Evolutionary conservation across 2,113 vertebrate genomes (phyloP), one percentile per base, ranked within the genome.

Genomic region (Melierax canorus): DNA sequence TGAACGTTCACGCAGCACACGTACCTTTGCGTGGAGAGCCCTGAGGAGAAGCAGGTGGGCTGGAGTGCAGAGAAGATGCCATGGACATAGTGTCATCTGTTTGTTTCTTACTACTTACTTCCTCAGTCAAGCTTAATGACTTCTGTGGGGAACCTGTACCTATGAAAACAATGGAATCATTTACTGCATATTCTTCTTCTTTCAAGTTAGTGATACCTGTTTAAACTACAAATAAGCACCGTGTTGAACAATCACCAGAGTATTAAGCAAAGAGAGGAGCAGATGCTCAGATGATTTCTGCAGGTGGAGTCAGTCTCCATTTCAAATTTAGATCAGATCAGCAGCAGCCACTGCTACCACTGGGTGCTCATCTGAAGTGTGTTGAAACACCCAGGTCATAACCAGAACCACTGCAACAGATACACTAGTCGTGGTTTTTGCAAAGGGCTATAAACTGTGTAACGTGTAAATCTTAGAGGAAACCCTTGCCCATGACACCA

Each of bases 21-120:
- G 0, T 95, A 99, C 99, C 99, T 99, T 99, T 99, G 87, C 98
- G 99, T 9, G 99, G 99, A 45, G 99, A 99, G 50, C 98, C 98
- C 90, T 99, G 99, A 38, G 99, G 99, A 48, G 99, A 99, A 45
- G 98, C 98, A 5, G 99, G 98, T 30, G 99, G 99, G 94, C 99
- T 99, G 90, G 99, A 99, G 96, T 99, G 99, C 68, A 99, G 96
- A 66, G 99, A 99, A 5, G 99, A 99, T 34, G 98, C 94, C 93
- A 98, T 97, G 85, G 99, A 99, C 88, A 99, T 55, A 2, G 98
- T 97, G 94, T 99, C 99, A 43, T 99, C 99, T 62, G 98, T 92
- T 29, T 98, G 98, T 67, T 98, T 99, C 98, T 99, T 99, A 91
- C 93, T 75, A 89, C 86, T 98, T 75, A 98, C 96, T 85, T 99